phyloP scores from a whole-genome alignment of 2,888 invertebrate species.

The Gastrophysa polygoni region DNA sequence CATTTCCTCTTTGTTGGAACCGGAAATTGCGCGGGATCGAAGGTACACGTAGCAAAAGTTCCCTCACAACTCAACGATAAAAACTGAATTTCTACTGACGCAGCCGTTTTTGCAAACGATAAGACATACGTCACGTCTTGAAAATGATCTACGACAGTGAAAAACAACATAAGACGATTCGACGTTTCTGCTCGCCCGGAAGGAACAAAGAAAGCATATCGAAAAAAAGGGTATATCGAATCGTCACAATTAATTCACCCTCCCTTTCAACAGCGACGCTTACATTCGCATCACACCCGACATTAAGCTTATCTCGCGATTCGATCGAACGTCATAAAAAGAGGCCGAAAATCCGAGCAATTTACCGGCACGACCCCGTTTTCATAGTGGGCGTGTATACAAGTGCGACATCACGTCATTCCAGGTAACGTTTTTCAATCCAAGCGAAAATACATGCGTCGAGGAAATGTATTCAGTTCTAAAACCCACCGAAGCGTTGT shows the following conservation, averaged over 20 bases:
- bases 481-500: no score
- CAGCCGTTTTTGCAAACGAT: no score
- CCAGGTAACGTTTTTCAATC: no score
- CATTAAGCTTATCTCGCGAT: conserved; percentile 7
- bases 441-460: no score
- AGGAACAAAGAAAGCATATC: background rate
- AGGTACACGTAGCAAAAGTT: no score
- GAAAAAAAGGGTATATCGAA: background rate
- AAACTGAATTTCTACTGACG: no score
- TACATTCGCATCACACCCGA: conserved; percentile 1
- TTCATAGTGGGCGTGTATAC: background rate
- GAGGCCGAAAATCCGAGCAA: conserved; percentile 3
- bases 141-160: background rate
- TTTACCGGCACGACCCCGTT: background rate
- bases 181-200: background rate
- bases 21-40: no score
- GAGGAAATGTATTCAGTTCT: no score
- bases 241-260: conserved; percentile 1
- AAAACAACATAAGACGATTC: background rate
- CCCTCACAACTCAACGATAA: no score
- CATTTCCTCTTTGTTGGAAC: no score
- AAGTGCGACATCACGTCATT: background rate
- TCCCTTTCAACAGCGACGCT: background rate
- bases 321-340: conserved; percentile 12
- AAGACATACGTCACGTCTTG: no score